Conservation (phyloP, 2,888 invertebrate genomes). For the Alloscopus bannaensis region DNA sequence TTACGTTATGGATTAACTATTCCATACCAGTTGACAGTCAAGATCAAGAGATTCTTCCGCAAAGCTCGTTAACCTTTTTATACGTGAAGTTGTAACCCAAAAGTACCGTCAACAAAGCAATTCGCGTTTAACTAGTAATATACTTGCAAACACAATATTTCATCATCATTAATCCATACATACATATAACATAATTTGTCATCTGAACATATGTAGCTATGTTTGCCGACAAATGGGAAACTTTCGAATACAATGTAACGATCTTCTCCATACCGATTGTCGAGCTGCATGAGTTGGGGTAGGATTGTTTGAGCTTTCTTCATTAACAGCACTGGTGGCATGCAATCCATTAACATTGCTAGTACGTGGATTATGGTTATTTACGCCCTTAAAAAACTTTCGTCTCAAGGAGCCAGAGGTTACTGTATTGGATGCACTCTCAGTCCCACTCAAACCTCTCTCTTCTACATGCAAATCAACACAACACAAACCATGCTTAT, state of each 20-base stretch:
- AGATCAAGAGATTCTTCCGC: conserved; percentile 46
- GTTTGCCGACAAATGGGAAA: conserved; percentile 70
- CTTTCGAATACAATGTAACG: conserved; percentile 68
- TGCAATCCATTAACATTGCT: conserved; percentile 48
- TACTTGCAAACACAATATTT: background rate
- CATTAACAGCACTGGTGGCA: conserved; percentile 33
- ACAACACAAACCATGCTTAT: conserved; percentile 27
- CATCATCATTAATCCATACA: background rate
- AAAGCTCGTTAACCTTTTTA: conserved; percentile 46
- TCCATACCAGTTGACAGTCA: background rate
- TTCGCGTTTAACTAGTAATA: conserved; percentile 7
- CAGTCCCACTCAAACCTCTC: conserved; percentile 40
- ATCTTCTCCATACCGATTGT: conserved; percentile 62
- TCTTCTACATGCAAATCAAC: conserved; percentile 44
- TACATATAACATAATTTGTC: background rate
- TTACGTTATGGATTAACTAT: too few relatives aligned
- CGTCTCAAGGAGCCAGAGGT: conserved; percentile 47
- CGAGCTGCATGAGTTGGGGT: conserved; percentile 47
- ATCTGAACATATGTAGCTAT: conserved; percentile 34
- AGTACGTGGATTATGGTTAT: conserved; percentile 29
- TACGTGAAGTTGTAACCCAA: too few relatives aligned
- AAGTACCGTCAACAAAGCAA: conserved; percentile 1
- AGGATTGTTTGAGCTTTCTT: conserved; percentile 56
- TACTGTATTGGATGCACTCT: conserved; percentile 42
- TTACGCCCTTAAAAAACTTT: conserved; percentile 43